phyloP scores from a whole-genome alignment of 2,888 invertebrate genomes.

The Spilarctia lutea region DNA sequence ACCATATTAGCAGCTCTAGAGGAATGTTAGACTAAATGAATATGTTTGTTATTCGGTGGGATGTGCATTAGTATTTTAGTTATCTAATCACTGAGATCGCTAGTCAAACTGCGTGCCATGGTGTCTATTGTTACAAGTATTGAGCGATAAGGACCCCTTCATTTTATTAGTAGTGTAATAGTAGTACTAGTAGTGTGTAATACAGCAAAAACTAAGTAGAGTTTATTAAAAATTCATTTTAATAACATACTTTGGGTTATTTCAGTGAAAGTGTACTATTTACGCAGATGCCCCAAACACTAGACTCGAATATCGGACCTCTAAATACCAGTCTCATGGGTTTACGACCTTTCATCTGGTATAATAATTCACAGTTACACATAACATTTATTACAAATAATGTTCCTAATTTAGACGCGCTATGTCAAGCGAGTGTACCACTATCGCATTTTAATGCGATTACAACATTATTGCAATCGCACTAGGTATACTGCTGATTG shows the following conservation, averaged over 20 bases:
- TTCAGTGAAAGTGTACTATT: not conserved
- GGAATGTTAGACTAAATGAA: not conserved
- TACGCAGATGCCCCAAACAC: not conserved
- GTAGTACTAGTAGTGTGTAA: no score
- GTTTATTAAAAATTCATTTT: not conserved
- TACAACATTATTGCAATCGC: not conserved
- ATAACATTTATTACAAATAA: not conserved
- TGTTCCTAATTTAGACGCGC: not conserved
- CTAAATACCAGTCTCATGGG: not conserved
- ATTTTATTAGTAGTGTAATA: not conserved
- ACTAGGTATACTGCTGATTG: not conserved
- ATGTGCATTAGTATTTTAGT: not conserved
- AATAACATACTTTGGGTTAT: not conserved
- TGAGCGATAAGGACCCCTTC: not conserved
- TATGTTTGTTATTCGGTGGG: not conserved
- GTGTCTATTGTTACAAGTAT: not conserved
- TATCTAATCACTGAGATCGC: not conserved
- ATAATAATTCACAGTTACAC: not conserved
- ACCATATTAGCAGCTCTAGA: not conserved
- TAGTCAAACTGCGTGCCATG: not conserved
- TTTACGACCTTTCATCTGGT: not conserved
- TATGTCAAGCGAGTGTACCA: not conserved
- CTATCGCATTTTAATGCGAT: not conserved
- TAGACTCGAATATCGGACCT: not conserved
- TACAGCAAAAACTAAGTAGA: not conserved